Evolutionary conservation across 53 echinoderm and acorn worm genomes (phyloP), one percentile per base, ranked within the genome.

Genomic region (Luidia sarsii): DNA sequence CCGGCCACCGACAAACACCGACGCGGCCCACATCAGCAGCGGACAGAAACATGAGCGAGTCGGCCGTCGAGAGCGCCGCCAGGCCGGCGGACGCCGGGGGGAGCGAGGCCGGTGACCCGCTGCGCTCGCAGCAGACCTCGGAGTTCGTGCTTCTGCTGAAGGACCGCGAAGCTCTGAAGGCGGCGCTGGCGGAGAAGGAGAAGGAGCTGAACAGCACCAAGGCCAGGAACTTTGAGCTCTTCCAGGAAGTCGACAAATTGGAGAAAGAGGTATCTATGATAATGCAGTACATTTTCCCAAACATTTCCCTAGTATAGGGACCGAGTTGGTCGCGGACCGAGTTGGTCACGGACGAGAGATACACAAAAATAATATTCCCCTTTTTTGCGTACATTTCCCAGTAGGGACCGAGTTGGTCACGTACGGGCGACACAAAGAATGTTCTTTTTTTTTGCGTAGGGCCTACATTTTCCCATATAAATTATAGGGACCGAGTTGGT

Each of bases 131-230:
- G 61, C 34, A 67, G 50, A 67, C 67, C 39, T 88, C 88, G 62
- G 91, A 97, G 53, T 97, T 97, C 46, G 21, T 97, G 3, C 88
- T 88, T 41, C 81, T 97, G 1, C 63, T 96, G 21, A 90, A 89
- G 62, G 99, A 97, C 36, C 89, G 94, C 67, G 89, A 94, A 15
- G 57, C 89, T 23, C 28, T 89, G 2, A 91, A 91, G 48, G 57
- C 82, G 2, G 74, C 65, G 4, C 70, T 88, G 14, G 80, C 69
- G 1, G 92, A 92, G 43, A 91, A 91, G 59, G 65, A 89, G 23
- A 91, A 88, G 28, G 91, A 89, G 50, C 50, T 97, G 25, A 83
- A 89, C 25, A 60, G 74, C 31, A 67, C 83, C 0, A 82, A 82
- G 65, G 88, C 87, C 18, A 82, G 86, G 43, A 89, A 94, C 61